Evolutionary conservation across 2,113 vertebrate species (phyloP), one percentile per base, ranked within the genome.

Genomic region (Tachuris rubrigastra): DNA sequence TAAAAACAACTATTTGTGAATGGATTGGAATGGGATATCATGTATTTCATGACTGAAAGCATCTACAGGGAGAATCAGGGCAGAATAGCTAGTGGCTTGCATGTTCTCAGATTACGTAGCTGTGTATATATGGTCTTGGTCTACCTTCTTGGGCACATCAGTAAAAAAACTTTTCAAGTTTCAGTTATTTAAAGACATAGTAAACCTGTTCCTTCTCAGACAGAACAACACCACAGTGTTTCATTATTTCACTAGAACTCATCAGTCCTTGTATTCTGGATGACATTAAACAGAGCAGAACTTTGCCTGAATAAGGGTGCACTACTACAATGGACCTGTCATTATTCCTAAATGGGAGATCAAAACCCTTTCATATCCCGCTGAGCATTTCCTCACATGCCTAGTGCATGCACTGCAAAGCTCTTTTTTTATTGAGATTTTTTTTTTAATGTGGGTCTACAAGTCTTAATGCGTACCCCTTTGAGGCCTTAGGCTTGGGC

Each of bases 201-300:
- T 75, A 56, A 73, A 69, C 22, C 19, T 47, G 4, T 33, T 90
- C 39, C 11, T 27, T 76, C 63, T 60, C 62, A 52, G 39, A 18
- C 18, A 74, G 41, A 81, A 9, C 0, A 27, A 19, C 14, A 37
- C 9, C 17, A 4, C 41, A 4, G 41, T 49, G 6, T 56, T 80
- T 50, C 44, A 28, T 58, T 41, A 31, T 74, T 87, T 71, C 25
- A 10, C n/a, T 49, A 66, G 37, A 68, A 74, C 59, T 66, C 31
- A 19, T 5, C 31, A 37, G 47, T 42, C 50, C 20, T 77, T 0
- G 0, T 47, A 18, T 62, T 74, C 37, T n/a, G n/a, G 52, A 28
- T 58, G 41, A 46, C n/a, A 41, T 60, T 41, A 76, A 89, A 62
- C n/a, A 33, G 49, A 65, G 18, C 28, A 80, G 59, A 86, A 50